Conservation (phyloP, 2,797 vertebrate species). For the Falco concolor region DNA sequence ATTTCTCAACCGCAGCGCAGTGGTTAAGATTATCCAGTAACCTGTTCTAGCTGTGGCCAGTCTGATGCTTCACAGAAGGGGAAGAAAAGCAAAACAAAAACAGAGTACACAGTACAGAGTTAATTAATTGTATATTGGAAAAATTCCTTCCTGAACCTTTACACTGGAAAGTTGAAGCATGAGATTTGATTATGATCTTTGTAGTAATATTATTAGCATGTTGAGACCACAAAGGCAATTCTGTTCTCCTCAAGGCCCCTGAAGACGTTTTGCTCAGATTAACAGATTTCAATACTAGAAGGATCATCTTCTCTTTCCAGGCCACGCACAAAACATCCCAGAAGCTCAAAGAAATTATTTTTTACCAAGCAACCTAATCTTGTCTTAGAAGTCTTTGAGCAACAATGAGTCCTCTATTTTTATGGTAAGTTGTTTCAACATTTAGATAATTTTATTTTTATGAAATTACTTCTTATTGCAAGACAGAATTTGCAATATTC, state of each 20-base stretch:
- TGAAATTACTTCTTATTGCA: neutral
- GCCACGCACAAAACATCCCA: neutral
- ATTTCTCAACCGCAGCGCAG: neutral
- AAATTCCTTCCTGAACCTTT: neutral
- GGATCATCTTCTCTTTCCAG: slow-evolving; percentile 25
- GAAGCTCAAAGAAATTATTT: slow-evolving; percentile 13
- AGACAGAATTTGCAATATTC: neutral
- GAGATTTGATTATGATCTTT: slow-evolving; percentile 19
- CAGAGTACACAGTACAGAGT: neutral
- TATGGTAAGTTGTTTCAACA: neutral
- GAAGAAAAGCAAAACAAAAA: neutral
- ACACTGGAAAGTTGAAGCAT: neutral
- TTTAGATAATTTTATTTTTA: neutral
- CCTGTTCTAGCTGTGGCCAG: neutral
- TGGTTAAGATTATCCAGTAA: neutral
- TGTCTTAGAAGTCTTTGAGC: neutral
- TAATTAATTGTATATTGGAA: neutral
- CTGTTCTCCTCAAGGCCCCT: neutral
- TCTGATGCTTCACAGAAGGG: neutral
- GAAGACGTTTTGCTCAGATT: slow-evolving; percentile 20
- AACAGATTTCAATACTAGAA: neutral
- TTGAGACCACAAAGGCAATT: slow-evolving; percentile 32
- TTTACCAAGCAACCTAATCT: slow-evolving; percentile 1
- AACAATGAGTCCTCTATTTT: slow-evolving; percentile 1
- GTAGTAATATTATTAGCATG: neutral